These are phyloP conservation scores for Thinocorus orbignyianus DNA, from an alignment of 2,113 vertebrate species.

Conservation along the genomic window DNA sequence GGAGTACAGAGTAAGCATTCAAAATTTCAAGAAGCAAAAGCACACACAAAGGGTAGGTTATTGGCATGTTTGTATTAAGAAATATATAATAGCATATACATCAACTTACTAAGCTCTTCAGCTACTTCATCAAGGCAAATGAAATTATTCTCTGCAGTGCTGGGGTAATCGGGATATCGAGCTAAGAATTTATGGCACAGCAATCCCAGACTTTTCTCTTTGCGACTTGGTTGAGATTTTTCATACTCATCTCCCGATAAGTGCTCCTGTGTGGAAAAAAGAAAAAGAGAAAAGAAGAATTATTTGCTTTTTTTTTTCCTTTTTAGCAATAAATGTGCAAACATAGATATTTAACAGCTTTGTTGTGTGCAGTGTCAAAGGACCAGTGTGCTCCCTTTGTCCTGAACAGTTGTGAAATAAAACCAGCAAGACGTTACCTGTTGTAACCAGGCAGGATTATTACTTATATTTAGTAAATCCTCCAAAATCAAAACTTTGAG, in stretches of 20 bases:
- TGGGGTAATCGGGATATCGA: slow-evolving; percentile 87
- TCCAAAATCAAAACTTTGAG: neutral
- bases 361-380: neutral
- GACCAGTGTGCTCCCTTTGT: neutral
- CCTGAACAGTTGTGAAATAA: neutral
- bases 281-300: neutral
- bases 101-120: slow-evolving; percentile 88
- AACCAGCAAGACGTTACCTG: neutral
- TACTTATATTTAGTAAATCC: neutral
- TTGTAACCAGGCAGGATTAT: neutral
- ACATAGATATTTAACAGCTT: neutral
- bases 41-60: rapidly evolving
- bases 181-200: slow-evolving; percentile 94
- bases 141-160: slow-evolving; percentile 80
- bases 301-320: too few relatives aligned
- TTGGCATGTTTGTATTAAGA: neutral
- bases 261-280: slow-evolving; percentile 76
- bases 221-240: slow-evolving; percentile 87
- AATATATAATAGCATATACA: neutral
- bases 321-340: neutral
- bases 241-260: slow-evolving; percentile 88
- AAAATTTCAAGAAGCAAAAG: neutral
- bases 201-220: slow-evolving; percentile 94
- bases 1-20: neutral
- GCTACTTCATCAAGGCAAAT: slow-evolving; percentile 95